phyloP scores from a whole-genome alignment of 2,888 invertebrate genomes.

The Drosophila antonietae region DNA sequence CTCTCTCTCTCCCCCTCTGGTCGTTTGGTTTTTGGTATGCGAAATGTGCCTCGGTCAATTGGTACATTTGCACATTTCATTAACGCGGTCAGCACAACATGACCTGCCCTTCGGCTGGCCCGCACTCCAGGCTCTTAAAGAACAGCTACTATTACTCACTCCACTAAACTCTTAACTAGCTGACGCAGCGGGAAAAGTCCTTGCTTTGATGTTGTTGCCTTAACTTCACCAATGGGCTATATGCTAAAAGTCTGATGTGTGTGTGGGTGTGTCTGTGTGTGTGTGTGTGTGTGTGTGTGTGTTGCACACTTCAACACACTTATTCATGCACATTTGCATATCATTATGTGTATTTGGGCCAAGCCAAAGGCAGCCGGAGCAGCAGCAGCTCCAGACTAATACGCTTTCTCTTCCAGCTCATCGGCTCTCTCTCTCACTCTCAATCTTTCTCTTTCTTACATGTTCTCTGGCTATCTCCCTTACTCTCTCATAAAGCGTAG shows the following conservation, averaged over 20 bases:
- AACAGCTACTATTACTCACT: background rate
- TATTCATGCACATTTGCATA: slow-evolving; percentile 78
- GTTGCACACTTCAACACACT: slow-evolving; percentile 66
- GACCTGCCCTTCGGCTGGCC: slow-evolving; percentile 27
- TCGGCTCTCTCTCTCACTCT: slow-evolving; percentile 41
- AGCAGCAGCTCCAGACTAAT: slow-evolving; percentile 33
- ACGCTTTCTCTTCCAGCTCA: slow-evolving; percentile 25
- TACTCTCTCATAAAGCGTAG: slow-evolving; percentile 67
- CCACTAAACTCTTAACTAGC: slow-evolving; percentile 63
- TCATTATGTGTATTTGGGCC: slow-evolving; percentile 68
- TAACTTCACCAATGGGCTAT: slow-evolving; percentile 49
- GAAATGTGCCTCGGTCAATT: slow-evolving; percentile 71
- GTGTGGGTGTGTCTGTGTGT: slow-evolving; percentile 25
- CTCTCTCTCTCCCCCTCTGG: background rate
- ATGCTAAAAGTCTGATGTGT: slow-evolving; percentile 25
- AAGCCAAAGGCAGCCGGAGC: slow-evolving; percentile 30
- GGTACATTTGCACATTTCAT: slow-evolving; percentile 79
- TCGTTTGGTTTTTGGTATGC: slow-evolving; percentile 45
- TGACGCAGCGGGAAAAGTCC: slow-evolving; percentile 65
- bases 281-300: slow-evolving; percentile 21
- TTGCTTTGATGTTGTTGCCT: slow-evolving; percentile 67
- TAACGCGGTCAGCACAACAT: slow-evolving; percentile 62
- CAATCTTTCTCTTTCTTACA: background rate
- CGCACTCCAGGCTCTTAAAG: background rate
- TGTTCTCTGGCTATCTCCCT: background rate